Evolutionary conservation across 2,888 invertebrate species (phyloP).

Genomic region (Mythimna pallens): DNA sequence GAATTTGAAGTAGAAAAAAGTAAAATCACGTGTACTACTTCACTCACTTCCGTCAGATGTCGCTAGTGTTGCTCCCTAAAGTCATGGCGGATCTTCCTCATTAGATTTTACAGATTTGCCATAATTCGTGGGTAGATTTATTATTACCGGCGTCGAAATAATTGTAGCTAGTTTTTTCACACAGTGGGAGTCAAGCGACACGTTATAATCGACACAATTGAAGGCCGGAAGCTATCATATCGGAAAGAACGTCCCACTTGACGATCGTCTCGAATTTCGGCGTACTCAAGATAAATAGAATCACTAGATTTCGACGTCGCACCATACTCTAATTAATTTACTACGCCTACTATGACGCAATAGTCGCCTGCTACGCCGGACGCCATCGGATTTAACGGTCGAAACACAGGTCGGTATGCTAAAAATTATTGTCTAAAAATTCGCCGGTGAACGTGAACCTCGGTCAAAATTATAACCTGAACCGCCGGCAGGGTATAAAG

Average conservation of each 20-base stretch:
- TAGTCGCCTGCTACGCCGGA: slow-evolving; percentile 76
- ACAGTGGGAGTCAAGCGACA: slow-evolving; percentile 81
- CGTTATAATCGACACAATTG: slow-evolving; percentile 74
- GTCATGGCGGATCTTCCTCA: slow-evolving; percentile 89
- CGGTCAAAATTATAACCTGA: slow-evolving; percentile 60
- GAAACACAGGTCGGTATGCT: slow-evolving; percentile 80
- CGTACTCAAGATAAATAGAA: slow-evolving; percentile 81
- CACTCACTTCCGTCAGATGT: slow-evolving; percentile 82
- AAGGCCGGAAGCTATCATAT: slow-evolving; percentile 75
- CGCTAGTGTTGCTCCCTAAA: slow-evolving; percentile 84
- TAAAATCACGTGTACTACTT: slow-evolving; percentile 87
- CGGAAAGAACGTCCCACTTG: slow-evolving; percentile 77
- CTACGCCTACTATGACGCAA: slow-evolving; percentile 85
- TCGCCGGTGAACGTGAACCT: slow-evolving; percentile 64
- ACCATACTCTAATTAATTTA: slow-evolving; percentile 77
- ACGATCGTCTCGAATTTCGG: slow-evolving; percentile 87
- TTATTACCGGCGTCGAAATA: slow-evolving; percentile 84
- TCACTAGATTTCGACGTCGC: slow-evolving; percentile 80
- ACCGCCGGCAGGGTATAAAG: slow-evolving; percentile 72
- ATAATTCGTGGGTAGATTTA: slow-evolving; percentile 88
- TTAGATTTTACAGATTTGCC: slow-evolving; percentile 85
- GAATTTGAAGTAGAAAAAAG: slow-evolving; percentile 80
- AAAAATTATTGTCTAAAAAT: slow-evolving; percentile 56
- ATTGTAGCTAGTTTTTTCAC: slow-evolving; percentile 80
- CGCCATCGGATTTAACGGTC: slow-evolving; percentile 75